Conservation (phyloP, 1,140 invertebrate species). For the Habropoda laboriosa region DNA sequence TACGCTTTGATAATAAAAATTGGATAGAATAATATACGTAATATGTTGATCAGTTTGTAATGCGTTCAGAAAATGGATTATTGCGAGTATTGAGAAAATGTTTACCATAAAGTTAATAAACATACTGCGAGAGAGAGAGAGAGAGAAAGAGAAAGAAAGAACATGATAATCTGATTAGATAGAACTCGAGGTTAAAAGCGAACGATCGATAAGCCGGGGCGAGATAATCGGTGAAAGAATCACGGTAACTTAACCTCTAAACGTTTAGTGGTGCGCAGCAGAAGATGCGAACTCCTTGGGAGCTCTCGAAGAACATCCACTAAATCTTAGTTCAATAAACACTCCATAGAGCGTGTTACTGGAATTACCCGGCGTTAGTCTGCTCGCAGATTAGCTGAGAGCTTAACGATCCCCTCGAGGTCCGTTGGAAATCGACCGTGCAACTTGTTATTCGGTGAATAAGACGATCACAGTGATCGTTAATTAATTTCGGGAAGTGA, state of each 20-base stretch:
- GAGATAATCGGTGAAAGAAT: conserved; percentile 21
- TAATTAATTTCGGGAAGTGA: neutral
- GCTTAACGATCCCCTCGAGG: conserved; percentile 21
- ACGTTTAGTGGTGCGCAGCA: neutral
- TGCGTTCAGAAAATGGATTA: too few relatives aligned
- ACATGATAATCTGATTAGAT: conserved; percentile 2
- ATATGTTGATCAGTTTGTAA: neutral
- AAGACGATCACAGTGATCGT: conserved; percentile 1
- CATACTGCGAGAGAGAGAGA: too few relatives aligned
- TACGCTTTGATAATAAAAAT: too few relatives aligned
- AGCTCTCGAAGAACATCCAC: neutral
- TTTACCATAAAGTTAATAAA: too few relatives aligned
- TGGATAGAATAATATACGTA: neutral
- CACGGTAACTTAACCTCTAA: neutral
- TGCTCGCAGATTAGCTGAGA: conserved; percentile 27
- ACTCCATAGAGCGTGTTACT: conserved; percentile 40
- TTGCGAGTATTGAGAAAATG: too few relatives aligned
- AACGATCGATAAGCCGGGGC: neutral
- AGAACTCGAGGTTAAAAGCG: neutral
- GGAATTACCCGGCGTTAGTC: conserved; percentile 27
- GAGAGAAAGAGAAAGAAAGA: neutral
- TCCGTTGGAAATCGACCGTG: conserved; percentile 17
- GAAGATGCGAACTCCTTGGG: conserved; percentile 12
- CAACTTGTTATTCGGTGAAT: conserved; percentile 10
- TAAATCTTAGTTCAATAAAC: conserved; percentile 44